Percentiles rank a stretch among this genome's conserved stretches.
These are phyloP conservation scores for Lepidurus packardi DNA, from an alignment of 1,140 invertebrate genomes.

Conservation along the genomic window DNA sequence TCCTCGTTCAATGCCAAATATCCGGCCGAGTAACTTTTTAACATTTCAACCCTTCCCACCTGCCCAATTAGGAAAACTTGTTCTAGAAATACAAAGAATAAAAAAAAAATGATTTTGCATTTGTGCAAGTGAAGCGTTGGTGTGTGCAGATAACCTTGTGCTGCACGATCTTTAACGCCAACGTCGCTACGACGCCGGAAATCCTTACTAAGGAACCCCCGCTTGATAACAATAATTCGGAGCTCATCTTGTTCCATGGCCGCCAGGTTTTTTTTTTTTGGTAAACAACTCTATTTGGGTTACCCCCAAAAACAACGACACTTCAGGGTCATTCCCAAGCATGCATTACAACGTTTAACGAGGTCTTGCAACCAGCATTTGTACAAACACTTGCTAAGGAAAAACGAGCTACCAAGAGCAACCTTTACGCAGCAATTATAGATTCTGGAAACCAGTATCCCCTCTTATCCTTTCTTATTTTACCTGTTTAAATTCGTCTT, in stretches of 20 bases:
- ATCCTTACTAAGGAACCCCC: neutral
- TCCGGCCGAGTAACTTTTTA: neutral
- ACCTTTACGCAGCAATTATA: neutral
- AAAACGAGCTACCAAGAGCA: neutral
- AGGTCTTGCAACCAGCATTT: neutral
- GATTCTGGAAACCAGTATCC: neutral
- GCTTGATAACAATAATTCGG: neutral
- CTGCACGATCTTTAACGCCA: neutral
- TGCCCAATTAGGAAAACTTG: neutral
- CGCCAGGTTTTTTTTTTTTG: neutral
- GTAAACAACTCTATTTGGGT: neutral
- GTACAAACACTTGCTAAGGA: neutral
- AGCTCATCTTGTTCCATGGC: neutral
- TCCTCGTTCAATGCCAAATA: neutral
- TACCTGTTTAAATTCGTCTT: neutral
- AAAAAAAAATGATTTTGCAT: neutral
- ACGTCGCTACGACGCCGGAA: constrained; percentile 20
- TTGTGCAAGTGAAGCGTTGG: neutral
- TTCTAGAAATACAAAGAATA: too few relatives aligned
- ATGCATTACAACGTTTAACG: neutral
- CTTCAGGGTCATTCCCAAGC: constrained; percentile 12
- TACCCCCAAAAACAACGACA: neutral
- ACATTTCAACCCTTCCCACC: neutral
- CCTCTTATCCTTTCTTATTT: neutral
- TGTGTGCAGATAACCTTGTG: neutral